Conservation (phyloP, 2,797 vertebrate genomes). For the Melanotaenia parkinsoni region DNA sequence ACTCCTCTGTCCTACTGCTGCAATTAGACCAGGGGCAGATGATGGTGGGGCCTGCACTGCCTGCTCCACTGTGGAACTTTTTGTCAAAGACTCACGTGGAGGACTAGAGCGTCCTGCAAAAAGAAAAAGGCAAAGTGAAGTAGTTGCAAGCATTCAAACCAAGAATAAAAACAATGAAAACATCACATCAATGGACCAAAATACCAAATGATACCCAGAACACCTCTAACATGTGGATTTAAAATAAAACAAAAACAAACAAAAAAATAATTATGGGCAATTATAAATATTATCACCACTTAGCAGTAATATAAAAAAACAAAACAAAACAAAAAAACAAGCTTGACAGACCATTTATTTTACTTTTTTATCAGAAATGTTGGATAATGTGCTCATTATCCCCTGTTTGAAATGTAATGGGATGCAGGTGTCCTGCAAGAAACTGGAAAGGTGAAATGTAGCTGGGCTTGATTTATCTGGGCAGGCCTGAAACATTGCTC, state of each 20-base stretch:
- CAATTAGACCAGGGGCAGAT: constrained; percentile 76
- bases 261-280: background rate
- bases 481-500: constrained; percentile 6
- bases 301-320: no score
- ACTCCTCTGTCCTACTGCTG: constrained; percentile 86
- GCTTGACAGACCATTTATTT: background rate
- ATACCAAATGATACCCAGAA: no score
- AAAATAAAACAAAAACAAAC: no score
- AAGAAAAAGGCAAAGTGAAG: background rate
- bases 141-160: background rate
- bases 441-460: background rate
- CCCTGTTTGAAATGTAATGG: background rate
- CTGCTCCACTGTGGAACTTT: constrained; percentile 87
- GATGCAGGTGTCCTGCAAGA: constrained; percentile 15
- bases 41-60: constrained; percentile 82
- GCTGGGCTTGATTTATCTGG: constrained; percentile 17
- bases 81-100: constrained; percentile 85
- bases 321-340: no score
- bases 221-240: background rate
- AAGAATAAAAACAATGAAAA: background rate
- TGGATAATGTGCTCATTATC: background rate
- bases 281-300: accelerated
- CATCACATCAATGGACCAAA: background rate
- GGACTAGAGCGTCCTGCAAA: constrained; percentile 87
- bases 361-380: background rate